Evolutionary conservation across 1,140 invertebrate species (phyloP).

Genomic region (Lepidurus arcticus): DNA sequence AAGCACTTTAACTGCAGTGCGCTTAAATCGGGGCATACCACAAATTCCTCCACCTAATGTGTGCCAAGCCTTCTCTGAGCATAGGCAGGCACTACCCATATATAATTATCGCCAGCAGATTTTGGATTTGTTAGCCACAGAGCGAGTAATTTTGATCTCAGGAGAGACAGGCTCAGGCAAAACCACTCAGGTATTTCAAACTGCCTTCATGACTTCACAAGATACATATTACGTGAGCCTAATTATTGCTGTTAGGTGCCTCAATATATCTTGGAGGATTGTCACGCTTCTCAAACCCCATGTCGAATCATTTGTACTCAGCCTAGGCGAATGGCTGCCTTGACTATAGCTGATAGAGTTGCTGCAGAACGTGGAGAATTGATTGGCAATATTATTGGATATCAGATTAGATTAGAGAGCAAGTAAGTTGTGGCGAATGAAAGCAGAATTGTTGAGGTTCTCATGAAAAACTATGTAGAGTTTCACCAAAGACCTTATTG

Average conservation of each 20-base stretch:
- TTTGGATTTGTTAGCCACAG: constrained; percentile 11
- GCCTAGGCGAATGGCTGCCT: constrained; percentile 81
- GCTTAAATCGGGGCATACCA: constrained; percentile 22
- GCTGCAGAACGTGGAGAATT: constrained; percentile 73
- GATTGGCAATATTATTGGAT: constrained; percentile 82
- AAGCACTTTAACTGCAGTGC: not conserved
- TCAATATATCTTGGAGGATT: constrained; percentile 81
- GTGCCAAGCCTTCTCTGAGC: not conserved
- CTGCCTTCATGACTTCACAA: constrained; percentile 28
- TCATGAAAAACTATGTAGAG: constrained; percentile 46
- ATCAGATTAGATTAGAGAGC: constrained; percentile 85
- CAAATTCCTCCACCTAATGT: constrained; percentile 13
- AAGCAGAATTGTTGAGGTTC: not conserved
- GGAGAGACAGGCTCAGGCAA: constrained; percentile 73
- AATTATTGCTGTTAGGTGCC: constrained; percentile 54
- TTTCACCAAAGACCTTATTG: constrained; percentile 71
- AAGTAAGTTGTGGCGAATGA: constrained; percentile 37
- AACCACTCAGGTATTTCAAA: constrained; percentile 63
- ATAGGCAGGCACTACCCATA: not conserved
- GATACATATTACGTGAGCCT: not conserved
- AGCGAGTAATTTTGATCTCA: constrained; percentile 34
- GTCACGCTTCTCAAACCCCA: constrained; percentile 54
- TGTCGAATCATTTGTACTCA: constrained; percentile 89
- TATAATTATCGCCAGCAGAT: constrained; percentile 12
- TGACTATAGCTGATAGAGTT: constrained; percentile 72